Conservation (phyloP, 2,113 vertebrate genomes). For the Callaeas wilsoni region DNA sequence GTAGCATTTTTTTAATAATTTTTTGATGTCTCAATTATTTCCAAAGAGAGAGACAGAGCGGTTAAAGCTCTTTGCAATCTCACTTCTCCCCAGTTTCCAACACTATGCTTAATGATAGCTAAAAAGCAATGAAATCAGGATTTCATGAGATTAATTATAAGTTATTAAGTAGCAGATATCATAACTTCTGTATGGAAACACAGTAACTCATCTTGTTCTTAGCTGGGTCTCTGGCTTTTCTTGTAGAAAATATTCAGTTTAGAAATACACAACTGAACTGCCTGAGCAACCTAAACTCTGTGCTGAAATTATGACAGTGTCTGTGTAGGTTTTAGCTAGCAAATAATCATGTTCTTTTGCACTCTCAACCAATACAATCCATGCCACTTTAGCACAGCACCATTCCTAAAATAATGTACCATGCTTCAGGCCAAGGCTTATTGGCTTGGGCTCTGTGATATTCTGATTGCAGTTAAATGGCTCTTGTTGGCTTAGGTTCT, state of each 20-base stretch:
- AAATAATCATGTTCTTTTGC: not conserved
- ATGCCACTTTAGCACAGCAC: not conserved
- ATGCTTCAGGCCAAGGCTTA: not conserved
- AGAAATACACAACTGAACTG: not conserved
- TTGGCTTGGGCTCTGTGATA: not conserved
- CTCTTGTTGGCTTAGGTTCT: not conserved
- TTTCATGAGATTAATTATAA: not conserved
- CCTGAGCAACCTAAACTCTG: not conserved
- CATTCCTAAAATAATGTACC: not conserved
- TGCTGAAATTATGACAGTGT: not conserved
- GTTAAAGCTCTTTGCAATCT: not conserved
- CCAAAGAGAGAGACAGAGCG: not conserved
- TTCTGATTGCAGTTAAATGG: not conserved
- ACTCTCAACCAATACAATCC: not conserved
- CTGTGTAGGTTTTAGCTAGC: not conserved
- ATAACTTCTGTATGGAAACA: not conserved
- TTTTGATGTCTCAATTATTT: not conserved
- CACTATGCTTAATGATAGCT: not conserved
- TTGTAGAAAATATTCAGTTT: not conserved
- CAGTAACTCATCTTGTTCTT: not conserved
- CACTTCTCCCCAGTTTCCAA: not conserved
- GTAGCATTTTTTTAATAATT: not conserved
- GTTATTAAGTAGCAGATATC: not conserved
- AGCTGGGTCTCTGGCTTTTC: not conserved
- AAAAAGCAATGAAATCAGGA: not conserved